Base-by-base conservation (phyloP, 2,888 invertebrate genomes). In the Mesochorus sp. region DNA sequence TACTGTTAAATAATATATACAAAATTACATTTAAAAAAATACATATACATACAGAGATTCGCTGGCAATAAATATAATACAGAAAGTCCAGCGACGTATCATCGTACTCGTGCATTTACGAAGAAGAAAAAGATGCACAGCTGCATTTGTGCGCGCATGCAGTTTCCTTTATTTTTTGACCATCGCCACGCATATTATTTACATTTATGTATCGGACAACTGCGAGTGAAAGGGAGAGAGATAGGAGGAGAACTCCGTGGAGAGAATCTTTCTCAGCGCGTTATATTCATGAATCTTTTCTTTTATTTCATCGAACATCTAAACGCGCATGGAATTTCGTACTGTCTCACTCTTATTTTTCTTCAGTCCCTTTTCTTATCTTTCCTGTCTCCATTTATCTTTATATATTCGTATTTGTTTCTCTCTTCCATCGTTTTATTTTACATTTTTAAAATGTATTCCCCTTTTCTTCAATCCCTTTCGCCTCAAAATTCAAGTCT, bases 281-380 rank as follows among this genome's bases (percentile, higher is more conserved):
- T 68, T 73, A 78, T 78, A 78, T 78, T 73, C 77, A 78, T 78
- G 77, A 78, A 78, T 82, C 82, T 84, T 83, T 84, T 84, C 83
- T n/a, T n/a, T n/a, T n/a, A n/a, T n/a, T n/a, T n/a, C n/a, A 84
- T 84, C 84, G 79, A 79, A 81, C 83, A 84, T 83, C 84, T 84
- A 80, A 82, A 82, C 81, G 83, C 80, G 64, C n/a, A n/a, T 83
- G 83, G 82, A 84, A 84, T 83, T 82, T 81, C 80, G 82, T 81
- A 79, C 76, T 76, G 71, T 76, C 67, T 66, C 34, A 47, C 47
- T 10, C 19, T 19, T 3, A 39, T 21, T 61, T 49, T 39, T n/a
- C 47, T 53, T 68, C 3, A 4, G 26, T 44, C 1, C 24, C 10
- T 47, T 62, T 14, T 55, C 31, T 44, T 44, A 39, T 66, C 28